Evolutionary conservation across 2,113 vertebrate genomes (phyloP), one percentile per base, ranked within the genome.

Genomic region (Ctenodactylus gundi): DNA sequence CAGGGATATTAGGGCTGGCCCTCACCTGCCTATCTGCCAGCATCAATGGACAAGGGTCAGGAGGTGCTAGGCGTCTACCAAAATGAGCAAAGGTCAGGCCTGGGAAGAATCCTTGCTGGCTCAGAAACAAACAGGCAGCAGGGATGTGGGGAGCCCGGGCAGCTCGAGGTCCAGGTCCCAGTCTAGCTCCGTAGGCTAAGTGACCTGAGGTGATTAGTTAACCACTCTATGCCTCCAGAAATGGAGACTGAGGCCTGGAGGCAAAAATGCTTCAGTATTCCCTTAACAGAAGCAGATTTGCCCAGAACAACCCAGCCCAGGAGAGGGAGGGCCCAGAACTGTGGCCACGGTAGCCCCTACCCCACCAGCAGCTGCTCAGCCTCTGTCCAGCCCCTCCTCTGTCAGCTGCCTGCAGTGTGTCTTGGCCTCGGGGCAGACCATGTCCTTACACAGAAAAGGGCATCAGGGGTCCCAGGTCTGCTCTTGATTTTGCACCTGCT

Each of bases 41-140:
- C 44, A 31, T 34, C 10, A 6, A 5, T 4, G 9, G 49, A 29
- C 49, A 77, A 36, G n/a, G 49, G 34, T 1, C 9, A 36, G 76
- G 51, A 7, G 13, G 51, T 25, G n/a, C 34, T 23, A 9, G 11
- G 25, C 76, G 0, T 7, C 12, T 7, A 29, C 72, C 44, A 34
- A 20, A 29, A 20, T 13, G 21, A 13, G 27, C 23, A 36, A 27
- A 72, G 23, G 36, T 23, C 23, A 23, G 20, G 17, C 31, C 44
- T 11, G 31, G 29, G 7, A 15, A n/a, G 3, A 46, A 39, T 9
- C 46, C 73, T 51, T 9, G 5, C 46, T 8, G 18, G 68, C 51
- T 36, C 51, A 0, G 29, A 10, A 4, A n/a, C 51, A 1, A 20
- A 34, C 7, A 49, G n/a, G 15, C 0, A 25, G 23, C 11, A 6